A percentile compares a stretch with the other conserved stretches of the same genome.
Evolutionary conservation across 2,797 vertebrate genomes (phyloP).

Genomic region (Acipenser ruthenus): DNA sequence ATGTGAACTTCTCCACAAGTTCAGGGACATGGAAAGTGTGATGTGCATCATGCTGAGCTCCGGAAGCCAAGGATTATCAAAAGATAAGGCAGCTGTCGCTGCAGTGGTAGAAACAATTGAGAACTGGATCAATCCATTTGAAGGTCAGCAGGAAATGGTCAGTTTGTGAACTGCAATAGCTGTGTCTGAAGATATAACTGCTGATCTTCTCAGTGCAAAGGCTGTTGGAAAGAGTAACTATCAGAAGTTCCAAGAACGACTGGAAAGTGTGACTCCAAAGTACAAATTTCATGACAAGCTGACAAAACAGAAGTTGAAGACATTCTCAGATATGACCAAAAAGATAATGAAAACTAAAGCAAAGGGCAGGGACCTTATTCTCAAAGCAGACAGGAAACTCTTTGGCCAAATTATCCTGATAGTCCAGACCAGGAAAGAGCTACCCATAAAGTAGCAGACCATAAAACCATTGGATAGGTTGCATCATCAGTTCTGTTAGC

Average conservation of each 20-base stretch:
- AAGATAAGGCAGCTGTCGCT: slow-evolving; percentile 14
- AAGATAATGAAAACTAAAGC: no score
- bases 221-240: slow-evolving; percentile 6
- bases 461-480: no score
- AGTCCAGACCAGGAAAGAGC: no score
- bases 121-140: slow-evolving; percentile 10
- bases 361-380: background rate
- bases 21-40: slow-evolving; percentile 11
- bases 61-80: slow-evolving; percentile 4
- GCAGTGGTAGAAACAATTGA: slow-evolving; percentile 10
- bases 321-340: no score
- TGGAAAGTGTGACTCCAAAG: background rate
- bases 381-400: background rate
- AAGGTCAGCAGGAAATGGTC: slow-evolving; percentile 4
- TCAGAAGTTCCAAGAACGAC: background rate
- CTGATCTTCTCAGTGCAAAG: slow-evolving; percentile 6
- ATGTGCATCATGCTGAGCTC: slow-evolving; percentile 8
- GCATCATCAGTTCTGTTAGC: no score
- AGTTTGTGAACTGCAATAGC: slow-evolving; percentile 2
- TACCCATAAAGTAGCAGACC: no score
- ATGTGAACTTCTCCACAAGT: slow-evolving; percentile 10
- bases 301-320: slow-evolving; percentile 5
- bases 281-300: slow-evolving; percentile 9
- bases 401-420: no score
- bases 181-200: background rate